Base-by-base conservation (phyloP, 2,113 vertebrate species). In the Oryctolagus cuniculus region DNA sequence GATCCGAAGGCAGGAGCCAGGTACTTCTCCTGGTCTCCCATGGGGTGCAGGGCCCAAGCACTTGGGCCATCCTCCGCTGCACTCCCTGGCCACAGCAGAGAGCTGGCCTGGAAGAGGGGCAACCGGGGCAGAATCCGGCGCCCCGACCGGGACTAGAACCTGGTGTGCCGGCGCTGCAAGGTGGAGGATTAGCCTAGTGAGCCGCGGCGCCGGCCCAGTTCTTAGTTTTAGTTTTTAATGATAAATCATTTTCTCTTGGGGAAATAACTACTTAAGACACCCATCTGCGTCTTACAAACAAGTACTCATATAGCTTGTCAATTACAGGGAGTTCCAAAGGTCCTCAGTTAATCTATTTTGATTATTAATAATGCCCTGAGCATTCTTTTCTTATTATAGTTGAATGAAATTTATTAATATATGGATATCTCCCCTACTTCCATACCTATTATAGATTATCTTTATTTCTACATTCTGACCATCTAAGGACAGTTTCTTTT, bases 331-430 rank as follows among this genome's bases (percentile, higher is more conserved):
- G 7, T 15, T 61, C 10, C 16, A 15, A 24, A 38, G 17, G 21
- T 86, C 55, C 70, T 91, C 11, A 78, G 29, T 72, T 89, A 93
- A 89, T 96, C 4, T 58, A 86, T 58, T 89, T 22, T 1, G 10
- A 27, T 73, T 36, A 91, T 92, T 22, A 83, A 4, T 78, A 72
- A 83, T 5, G 4, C 10, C 29, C 17, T 53, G 13, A 84, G 10
- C 13, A 31, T 34, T 74, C 36, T 73, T 64, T 75, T 51, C 25
- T 89, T 75, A 44, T 63, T 63, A 24, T n/a, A 5, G 51, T 83
- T 74, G 1, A 1, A 61, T 53, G 72, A 72, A 1, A 34, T 86
- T 72, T 78, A 85, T 61, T 86, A 64, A 22, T 67, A 63, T 55
- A 85, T 21, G 36, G 5, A 44, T 67, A 2, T 49, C 29, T 85